These are phyloP conservation scores for Lycocerus yunnanus DNA, from an alignment of 2,888 invertebrate species.

Conservation along the genomic window DNA sequence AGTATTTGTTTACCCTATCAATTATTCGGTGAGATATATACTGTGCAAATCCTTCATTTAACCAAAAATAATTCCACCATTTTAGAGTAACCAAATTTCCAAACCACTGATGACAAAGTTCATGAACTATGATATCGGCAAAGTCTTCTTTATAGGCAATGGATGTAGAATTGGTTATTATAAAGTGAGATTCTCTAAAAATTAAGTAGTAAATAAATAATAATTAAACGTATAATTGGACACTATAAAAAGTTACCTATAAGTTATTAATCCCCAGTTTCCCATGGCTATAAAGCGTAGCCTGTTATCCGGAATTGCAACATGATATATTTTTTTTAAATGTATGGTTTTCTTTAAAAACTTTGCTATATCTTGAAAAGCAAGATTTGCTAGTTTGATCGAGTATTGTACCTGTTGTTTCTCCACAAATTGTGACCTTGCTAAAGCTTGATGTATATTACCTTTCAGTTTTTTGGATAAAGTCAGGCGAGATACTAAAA, in stretches of 20 bases:
- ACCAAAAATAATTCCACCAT: constrained; percentile 55
- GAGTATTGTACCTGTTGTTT: constrained; percentile 56
- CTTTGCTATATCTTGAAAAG: neutral
- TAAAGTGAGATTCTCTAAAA: neutral
- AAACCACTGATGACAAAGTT: constrained; percentile 62
- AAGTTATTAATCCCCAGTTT: neutral
- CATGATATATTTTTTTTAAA: neutral
- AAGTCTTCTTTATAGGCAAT: constrained; percentile 66
- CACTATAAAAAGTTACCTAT: neutral
- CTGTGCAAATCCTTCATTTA: constrained; percentile 60
- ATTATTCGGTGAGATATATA: constrained; percentile 60
- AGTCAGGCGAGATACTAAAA: constrained; percentile 72
- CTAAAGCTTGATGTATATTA: neutral
- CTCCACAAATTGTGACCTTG: neutral
- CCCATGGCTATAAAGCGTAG: neutral
- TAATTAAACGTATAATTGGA: too few relatives aligned
- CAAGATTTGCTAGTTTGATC: constrained; percentile 46
- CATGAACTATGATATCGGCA: constrained; percentile 57
- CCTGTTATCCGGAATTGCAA: neutral
- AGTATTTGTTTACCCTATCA: neutral
- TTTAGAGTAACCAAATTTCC: constrained; percentile 53
- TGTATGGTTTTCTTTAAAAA: neutral
- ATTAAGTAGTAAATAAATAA: neutral
- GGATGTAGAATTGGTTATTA: fast-evolving
- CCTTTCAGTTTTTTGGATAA: neutral